Base-by-base conservation (phyloP, 2,113 vertebrate genomes). In the Bambusicola thoracicus region DNA sequence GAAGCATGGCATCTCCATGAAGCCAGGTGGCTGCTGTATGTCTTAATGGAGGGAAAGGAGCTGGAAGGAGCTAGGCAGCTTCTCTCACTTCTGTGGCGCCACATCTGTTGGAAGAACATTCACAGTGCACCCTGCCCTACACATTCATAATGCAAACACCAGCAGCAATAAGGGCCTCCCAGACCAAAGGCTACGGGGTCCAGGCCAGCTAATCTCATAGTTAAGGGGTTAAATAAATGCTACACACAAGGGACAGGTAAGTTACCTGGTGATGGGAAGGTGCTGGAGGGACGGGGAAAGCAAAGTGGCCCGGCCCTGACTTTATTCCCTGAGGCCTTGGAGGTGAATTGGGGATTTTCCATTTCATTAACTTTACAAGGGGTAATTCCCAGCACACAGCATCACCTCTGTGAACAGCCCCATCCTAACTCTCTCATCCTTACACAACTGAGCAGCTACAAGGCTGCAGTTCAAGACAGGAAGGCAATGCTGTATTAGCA, bases 341-440 rank as follows among this genome's bases (percentile, higher is more conserved):
- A 83, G 65, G 46, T 74, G 13, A 89, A 87, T 32, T 68, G 82
- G 93, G 88, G 87, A 91, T 92, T 96, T 96, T 92, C 94, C 89
- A 70, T 93, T 66, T 94, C 79, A 94, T 96, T 94, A 96, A 81
- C 48, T 96, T 95, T 92, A 95, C 81, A 96, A 81, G 67, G 91
- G 75, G 85, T 92, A 92, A 94, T 94, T 92, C 89, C 94, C 75
- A 70, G 59, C 41, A 25, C 4, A 11, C 69, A 84, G 85, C 81
- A 89, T 36, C 63, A 22, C 48, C 51, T 59, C 68, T 38, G 20
- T 6, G 29, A 94, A 66, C 32, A 78, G 67, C 81, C 43, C 27
- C 62, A 81, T 55, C 36, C 67, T 10, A 6, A 44, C 48, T 61
- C 72, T 65, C 58, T 85, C n/a, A 43, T 13, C 11, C n/a, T 53